Evolutionary conservation across 2,113 vertebrate species (phyloP).

Genomic region (Megalops atlanticus): DNA sequence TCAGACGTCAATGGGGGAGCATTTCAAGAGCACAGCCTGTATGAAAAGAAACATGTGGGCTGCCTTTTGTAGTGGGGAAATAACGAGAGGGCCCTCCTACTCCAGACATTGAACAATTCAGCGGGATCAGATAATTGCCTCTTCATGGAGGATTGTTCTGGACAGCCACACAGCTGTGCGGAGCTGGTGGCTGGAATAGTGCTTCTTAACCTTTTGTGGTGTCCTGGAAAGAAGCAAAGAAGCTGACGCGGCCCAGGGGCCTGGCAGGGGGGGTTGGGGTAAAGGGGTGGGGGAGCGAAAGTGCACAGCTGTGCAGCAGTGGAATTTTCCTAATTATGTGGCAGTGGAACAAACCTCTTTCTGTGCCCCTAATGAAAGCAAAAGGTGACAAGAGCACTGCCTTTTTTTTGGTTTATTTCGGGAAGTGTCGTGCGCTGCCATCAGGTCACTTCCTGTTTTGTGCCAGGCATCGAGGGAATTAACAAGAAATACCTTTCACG

Average conservation of each 20-base stretch:
- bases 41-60: not conserved
- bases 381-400: not conserved
- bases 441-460: constrained; percentile 22
- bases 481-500: constrained; percentile 14
- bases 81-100: not conserved
- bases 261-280: constrained; percentile 41
- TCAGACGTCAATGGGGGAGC: not conserved
- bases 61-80: not conserved
- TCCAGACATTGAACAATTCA: not conserved
- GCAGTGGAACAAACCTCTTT: constrained; percentile 58
- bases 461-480: not conserved
- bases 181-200: not conserved
- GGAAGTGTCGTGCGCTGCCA: not conserved
- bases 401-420: not conserved
- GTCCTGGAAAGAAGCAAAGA: constrained; percentile 42
- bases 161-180: not conserved
- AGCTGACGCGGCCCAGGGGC: too few species aligned
- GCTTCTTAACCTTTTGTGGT: constrained; percentile 4
- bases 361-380: constrained; percentile 53
- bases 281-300: constrained; percentile 32
- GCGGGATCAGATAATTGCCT: not conserved
- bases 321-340: constrained; percentile 66
- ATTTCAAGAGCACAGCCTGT: not conserved
- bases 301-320: constrained; percentile 48
- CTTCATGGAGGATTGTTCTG: not conserved